A percentile compares a stretch with the other conserved stretches of the same genome.
Conservation (phyloP, 2,888 invertebrate genomes). For the Ptychoptera albimana region DNA sequence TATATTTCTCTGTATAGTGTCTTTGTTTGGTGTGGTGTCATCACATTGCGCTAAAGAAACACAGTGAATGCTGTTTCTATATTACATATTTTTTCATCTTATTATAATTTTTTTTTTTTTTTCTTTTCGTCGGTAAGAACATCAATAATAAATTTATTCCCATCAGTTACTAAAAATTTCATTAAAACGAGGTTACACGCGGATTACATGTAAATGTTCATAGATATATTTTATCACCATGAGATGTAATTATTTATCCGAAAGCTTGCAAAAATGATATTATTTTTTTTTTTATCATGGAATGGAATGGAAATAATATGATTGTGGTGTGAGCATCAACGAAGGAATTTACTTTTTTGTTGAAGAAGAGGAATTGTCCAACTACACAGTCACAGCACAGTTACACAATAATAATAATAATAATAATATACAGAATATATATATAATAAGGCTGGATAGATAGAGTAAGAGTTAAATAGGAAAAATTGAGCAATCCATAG, state of each 20-base stretch:
- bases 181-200: background rate
- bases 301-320: background rate
- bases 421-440: no score
- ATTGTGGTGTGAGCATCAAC: background rate
- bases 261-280: background rate
- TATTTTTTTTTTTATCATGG: background rate
- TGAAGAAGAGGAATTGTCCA: no score
- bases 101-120: background rate
- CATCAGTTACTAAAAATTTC: constrained; percentile 5
- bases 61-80: background rate
- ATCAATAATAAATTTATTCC: constrained; percentile 5
- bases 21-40: no score
- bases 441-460: no score
- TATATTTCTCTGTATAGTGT: no score
- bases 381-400: no score
- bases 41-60: background rate
- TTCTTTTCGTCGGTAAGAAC: background rate
- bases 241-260: constrained; percentile 5
- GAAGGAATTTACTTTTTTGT: background rate
- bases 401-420: no score
- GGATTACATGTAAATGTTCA: constrained; percentile 4
- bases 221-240: constrained; percentile 4
- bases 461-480: no score
- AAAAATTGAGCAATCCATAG: no score
- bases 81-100: background rate